These are phyloP conservation scores for Lathronympha strigana DNA, from an alignment of 2,888 invertebrate genomes.

Conservation along the genomic window DNA sequence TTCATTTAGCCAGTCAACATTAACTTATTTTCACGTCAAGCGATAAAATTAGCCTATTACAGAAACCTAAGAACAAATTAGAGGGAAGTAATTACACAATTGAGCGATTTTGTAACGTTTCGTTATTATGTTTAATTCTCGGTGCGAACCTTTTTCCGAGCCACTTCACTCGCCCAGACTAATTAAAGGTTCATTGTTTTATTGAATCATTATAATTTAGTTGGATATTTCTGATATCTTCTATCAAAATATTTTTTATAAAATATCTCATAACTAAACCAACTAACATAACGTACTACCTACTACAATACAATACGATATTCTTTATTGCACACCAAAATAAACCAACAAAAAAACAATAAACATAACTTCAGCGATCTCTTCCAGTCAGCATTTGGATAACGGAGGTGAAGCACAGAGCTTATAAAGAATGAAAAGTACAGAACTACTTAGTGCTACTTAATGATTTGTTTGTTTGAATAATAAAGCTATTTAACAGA, in stretches of 20 bases:
- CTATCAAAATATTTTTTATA: not conserved
- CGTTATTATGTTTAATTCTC: slow-evolving; percentile 36
- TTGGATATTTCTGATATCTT: not conserved
- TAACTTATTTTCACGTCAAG: slow-evolving; percentile 5
- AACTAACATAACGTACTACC: too few species aligned
- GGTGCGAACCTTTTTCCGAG: slow-evolving; percentile 30
- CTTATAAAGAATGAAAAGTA: too few species aligned
- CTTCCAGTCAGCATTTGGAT: too few species aligned
- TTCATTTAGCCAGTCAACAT: not conserved
- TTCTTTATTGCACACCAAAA: too few species aligned
- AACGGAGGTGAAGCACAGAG: too few species aligned
- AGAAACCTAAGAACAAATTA: slow-evolving; percentile 20
- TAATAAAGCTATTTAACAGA: too few species aligned
- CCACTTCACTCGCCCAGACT: slow-evolving; percentile 28
- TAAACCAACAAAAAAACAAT: too few species aligned
- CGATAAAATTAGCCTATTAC: slow-evolving; percentile 12
- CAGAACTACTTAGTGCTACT: too few species aligned
- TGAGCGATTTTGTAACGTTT: slow-evolving; percentile 37
- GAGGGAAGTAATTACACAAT: slow-evolving; percentile 36
- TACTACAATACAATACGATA: too few species aligned
- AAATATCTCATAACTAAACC: too few species aligned
- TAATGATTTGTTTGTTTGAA: too few species aligned
- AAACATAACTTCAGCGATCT: too few species aligned
- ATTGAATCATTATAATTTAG: slow-evolving; percentile 4
- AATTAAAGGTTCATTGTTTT: slow-evolving; percentile 29